These are phyloP conservation scores for Saguinus midas DNA, from an alignment of 2,113 vertebrate species.

Conservation along the genomic window DNA sequence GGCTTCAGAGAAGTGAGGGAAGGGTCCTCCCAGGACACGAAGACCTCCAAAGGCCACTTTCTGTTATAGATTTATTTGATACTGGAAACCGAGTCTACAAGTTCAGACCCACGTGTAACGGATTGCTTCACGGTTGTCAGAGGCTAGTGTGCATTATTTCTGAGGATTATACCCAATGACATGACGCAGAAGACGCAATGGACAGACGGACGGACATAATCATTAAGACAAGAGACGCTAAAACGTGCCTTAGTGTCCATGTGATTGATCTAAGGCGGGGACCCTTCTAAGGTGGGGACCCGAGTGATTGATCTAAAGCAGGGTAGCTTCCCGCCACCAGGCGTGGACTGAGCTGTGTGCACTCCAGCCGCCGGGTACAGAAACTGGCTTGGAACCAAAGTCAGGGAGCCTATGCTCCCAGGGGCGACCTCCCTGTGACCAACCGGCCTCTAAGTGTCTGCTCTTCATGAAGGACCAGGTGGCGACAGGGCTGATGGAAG, in stretches of 20 bases:
- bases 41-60: constrained; percentile 25
- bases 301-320: constrained; percentile 11
- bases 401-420: not conserved
- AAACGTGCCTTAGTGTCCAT: constrained; percentile 77
- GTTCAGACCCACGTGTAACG: constrained; percentile 81
- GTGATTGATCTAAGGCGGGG: constrained; percentile 44
- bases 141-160: constrained; percentile 77
- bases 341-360: not conserved
- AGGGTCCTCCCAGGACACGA: not conserved
- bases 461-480: not conserved
- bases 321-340: not conserved
- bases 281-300: constrained; percentile 30
- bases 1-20: not conserved
- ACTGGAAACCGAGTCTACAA: constrained; percentile 76
- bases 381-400: not conserved
- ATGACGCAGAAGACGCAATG: constrained; percentile 56
- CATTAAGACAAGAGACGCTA: constrained; percentile 68
- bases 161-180: constrained; percentile 78
- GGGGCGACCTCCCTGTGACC: not conserved
- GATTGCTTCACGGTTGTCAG: constrained; percentile 74
- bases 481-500: not conserved
- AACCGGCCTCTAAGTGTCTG: not conserved
- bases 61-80: constrained; percentile 85
- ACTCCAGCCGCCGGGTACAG: constrained; percentile 5
- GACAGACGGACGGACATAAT: constrained; percentile 39